Percentiles rank a stretch among this genome's conserved stretches.
phyloP scores from a whole-genome alignment of 2,797 vertebrate species.

The Pantherophis alleghaniensis region DNA sequence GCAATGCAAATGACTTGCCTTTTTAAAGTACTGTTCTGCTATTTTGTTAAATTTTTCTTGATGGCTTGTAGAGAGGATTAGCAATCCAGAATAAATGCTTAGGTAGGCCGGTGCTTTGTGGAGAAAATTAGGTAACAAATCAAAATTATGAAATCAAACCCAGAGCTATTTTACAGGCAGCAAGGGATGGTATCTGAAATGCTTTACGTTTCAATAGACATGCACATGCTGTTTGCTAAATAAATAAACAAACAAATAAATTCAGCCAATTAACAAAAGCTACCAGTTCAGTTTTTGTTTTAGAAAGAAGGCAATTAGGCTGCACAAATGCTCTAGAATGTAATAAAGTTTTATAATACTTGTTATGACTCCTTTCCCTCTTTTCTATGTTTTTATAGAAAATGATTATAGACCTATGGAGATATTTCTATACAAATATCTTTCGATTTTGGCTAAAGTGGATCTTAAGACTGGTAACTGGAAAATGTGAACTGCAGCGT shows the following conservation, averaged over 20 bases:
- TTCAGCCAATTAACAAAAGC: not conserved
- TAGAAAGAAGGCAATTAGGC: not conserved
- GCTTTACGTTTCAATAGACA: not conserved
- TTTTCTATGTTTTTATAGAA: constrained; percentile 61
- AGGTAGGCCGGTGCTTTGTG: not conserved
- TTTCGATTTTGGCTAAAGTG: constrained; percentile 93
- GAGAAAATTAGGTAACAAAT: not conserved
- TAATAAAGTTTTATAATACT: not conserved
- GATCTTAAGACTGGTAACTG: constrained; percentile 83
- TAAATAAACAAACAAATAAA: no score
- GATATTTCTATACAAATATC: constrained; percentile 84
- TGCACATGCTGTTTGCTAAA: not conserved
- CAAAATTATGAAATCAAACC: not conserved
- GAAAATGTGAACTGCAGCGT: constrained; percentile 91
- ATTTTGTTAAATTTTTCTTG: not conserved
- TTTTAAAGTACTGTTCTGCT: not conserved
- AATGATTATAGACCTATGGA: constrained; percentile 85
- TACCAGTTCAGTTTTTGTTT: not conserved
- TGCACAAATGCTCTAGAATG: not conserved
- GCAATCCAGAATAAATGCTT: not conserved
- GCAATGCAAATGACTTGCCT: not conserved
- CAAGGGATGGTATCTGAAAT: not conserved
- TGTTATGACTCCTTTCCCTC: not conserved
- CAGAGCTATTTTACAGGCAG: not conserved
- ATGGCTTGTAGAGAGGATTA: not conserved